Percentiles rank a stretch among this genome's conserved stretches.
phyloP scores from a whole-genome alignment of 1,140 invertebrate species.

The Paralvinella palmiformis region DNA sequence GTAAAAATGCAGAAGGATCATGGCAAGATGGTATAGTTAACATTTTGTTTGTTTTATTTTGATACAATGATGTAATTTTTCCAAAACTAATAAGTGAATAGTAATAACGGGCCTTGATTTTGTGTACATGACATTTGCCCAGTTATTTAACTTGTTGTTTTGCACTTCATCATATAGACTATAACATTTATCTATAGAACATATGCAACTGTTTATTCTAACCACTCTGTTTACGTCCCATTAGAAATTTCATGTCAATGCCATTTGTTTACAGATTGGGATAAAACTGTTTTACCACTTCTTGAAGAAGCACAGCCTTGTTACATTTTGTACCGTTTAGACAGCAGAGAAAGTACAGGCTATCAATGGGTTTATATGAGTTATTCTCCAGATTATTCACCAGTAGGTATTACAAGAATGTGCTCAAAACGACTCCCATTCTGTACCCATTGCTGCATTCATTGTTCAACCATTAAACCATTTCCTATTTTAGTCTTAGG shows the following conservation, averaged over 20 bases:
- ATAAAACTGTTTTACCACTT: constrained; percentile 67
- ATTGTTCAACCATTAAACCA: not conserved
- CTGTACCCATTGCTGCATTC: not conserved
- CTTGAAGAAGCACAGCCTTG: constrained; percentile 84
- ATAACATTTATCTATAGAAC: not conserved
- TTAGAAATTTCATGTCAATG: constrained; percentile 24
- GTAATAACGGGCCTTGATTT: not conserved
- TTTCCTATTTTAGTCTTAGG: not conserved
- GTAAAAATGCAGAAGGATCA: constrained; percentile 22
- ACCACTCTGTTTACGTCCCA: not conserved
- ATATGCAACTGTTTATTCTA: not conserved
- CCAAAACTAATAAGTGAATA: not conserved
- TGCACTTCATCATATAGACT: not conserved
- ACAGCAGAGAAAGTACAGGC: constrained; percentile 65
- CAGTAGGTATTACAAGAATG: constrained; percentile 47
- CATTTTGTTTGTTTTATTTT: not conserved
- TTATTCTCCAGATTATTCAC: constrained; percentile 87
- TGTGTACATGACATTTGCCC: not conserved
- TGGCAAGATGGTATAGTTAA: constrained; percentile 48
- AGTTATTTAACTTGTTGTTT: not conserved
- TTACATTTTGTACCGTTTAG: constrained; percentile 86
- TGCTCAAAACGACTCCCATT: not conserved
- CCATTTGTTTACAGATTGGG: constrained; percentile 60
- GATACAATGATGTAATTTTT: not conserved
- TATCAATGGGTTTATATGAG: constrained; percentile 92